A percentile compares a stretch with the other conserved stretches of the same genome.
phyloP scores from a whole-genome alignment of 2,888 invertebrate species.

The Caenorhabditis sp. region DNA sequence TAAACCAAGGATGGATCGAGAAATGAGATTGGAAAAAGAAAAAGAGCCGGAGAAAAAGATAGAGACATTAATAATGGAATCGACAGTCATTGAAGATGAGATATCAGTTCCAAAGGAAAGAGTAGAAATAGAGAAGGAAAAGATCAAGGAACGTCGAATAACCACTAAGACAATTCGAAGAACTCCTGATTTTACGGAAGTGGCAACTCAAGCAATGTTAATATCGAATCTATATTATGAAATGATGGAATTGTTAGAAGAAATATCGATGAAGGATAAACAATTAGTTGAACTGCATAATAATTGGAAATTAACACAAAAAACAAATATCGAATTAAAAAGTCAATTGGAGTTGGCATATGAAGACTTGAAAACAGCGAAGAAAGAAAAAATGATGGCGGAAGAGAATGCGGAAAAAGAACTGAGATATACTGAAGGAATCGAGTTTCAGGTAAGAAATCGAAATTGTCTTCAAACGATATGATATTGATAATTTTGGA shows the following conservation, averaged over 20 bases:
- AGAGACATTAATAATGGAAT: too few species aligned
- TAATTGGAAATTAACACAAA: conserved; percentile 27
- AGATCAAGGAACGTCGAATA: background rate
- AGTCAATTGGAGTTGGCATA: conserved; percentile 48
- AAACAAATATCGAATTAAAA: conserved; percentile 32
- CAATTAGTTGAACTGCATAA: conserved; percentile 44
- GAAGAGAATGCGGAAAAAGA: conserved; percentile 21
- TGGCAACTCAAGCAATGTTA: conserved; percentile 51
- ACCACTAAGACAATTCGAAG: background rate
- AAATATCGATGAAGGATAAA: conserved; percentile 50
- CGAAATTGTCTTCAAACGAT: too few species aligned
- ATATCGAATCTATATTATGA: conserved; percentile 60
- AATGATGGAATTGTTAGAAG: conserved; percentile 54
- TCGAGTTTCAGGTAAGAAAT: conserved; percentile 18
- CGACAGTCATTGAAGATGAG: background rate
- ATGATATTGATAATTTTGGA: too few species aligned
- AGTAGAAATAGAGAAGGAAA: background rate
- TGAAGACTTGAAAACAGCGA: conserved; percentile 31
- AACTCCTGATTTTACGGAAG: conserved; percentile 22
- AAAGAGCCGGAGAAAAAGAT: too few species aligned
- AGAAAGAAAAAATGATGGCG: conserved; percentile 13
- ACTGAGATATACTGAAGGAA: background rate
- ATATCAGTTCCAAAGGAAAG: conserved; percentile 11
- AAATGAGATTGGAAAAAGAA: conserved; percentile 1
- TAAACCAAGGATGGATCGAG: conserved; percentile 10